Base-by-base conservation (phyloP, 2,797 vertebrate genomes). In the Allobates femoralis region DNA sequence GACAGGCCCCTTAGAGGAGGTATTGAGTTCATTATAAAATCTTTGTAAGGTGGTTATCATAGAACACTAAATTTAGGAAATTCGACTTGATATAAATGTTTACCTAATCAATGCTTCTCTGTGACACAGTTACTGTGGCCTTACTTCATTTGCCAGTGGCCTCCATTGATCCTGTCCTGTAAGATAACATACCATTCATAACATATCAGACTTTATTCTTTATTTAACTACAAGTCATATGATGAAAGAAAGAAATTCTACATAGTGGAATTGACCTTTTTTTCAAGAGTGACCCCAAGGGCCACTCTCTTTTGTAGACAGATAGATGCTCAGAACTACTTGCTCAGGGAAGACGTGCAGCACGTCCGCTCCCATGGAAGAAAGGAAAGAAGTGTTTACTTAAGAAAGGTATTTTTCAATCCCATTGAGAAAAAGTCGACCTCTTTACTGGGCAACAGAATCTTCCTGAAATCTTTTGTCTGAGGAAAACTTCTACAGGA, bases 311-410 rank as follows among this genome's bases (percentile, higher is more conserved):
- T 21, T 60, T n/a, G 19, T 60, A 58, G 32, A 79, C 71, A 60
- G 53, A 56, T 79, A 60, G 77, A 3, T 46, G 56, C 16, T n/a
- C n/a, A 78, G 30, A 60, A 78, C 3, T 79, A 58, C 21, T 60
- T 41, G 56, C 32, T 37, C 0, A 23, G 55, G 32, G 34, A 79
- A 79, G 77, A 79, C 77, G 34, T 79, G 77, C 5, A 5, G 15
- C 77, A 62, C 56, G 50, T n/a, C 50, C 50, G 64, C 64, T 81
- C 79, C 23, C 80, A 82, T 56, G 30, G 80, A 82, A 56, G 50
- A 82, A 82, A 71, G 64, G 50, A 82, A 82, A 71, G 26, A 71
- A 69, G 51, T 82, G 80, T 82, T 82, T 82, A 81, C 64, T 34
- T 69, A 55, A 32, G 62, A 81, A 81, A 69, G 50, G 64, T 81